A percentile compares a stretch with the other conserved stretches of the same genome.
Conservation (phyloP, 1,140 invertebrate species). For the Acromyrmex charruanus region DNA sequence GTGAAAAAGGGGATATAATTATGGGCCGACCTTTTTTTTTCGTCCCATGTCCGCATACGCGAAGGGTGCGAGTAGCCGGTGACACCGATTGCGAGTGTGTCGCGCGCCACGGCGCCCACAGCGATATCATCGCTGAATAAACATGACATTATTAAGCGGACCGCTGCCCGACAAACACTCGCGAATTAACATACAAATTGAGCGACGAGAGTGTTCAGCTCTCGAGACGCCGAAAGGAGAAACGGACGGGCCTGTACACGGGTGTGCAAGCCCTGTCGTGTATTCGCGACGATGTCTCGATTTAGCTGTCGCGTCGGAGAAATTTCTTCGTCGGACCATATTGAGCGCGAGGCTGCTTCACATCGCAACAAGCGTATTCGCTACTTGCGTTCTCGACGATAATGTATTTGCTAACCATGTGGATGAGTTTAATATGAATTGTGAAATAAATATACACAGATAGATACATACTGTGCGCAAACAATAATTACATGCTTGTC, state of each 20-base stretch:
- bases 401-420: background rate
- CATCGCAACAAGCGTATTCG: slow-evolving; percentile 22
- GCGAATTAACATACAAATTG: slow-evolving; percentile 87
- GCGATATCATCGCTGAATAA: slow-evolving; percentile 87
- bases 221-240: slow-evolving; percentile 70
- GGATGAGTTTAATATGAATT: slow-evolving; percentile 5
- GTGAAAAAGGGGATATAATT: slow-evolving; percentile 71
- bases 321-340: slow-evolving; percentile 57
- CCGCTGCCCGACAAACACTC: slow-evolving; percentile 85
- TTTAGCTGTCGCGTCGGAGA: slow-evolving; percentile 66
- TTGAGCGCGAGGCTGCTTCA: slow-evolving; percentile 40
- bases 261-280: slow-evolving; percentile 35
- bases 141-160: slow-evolving; percentile 87
- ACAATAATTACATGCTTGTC: too few relatives aligned
- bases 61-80: slow-evolving; percentile 70
- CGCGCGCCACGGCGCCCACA: slow-evolving; percentile 81
- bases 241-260: slow-evolving; percentile 39
- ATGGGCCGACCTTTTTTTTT: slow-evolving; percentile 33
- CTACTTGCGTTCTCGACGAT: background rate
- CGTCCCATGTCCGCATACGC: background rate
- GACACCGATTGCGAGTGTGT: slow-evolving; percentile 80
- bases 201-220: slow-evolving; percentile 80
- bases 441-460: slow-evolving; percentile 1
- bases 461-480: too few relatives aligned
- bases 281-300: slow-evolving; percentile 71